Base-by-base conservation (phyloP, 2,888 invertebrate species). In the Drosophila birchii region DNA sequence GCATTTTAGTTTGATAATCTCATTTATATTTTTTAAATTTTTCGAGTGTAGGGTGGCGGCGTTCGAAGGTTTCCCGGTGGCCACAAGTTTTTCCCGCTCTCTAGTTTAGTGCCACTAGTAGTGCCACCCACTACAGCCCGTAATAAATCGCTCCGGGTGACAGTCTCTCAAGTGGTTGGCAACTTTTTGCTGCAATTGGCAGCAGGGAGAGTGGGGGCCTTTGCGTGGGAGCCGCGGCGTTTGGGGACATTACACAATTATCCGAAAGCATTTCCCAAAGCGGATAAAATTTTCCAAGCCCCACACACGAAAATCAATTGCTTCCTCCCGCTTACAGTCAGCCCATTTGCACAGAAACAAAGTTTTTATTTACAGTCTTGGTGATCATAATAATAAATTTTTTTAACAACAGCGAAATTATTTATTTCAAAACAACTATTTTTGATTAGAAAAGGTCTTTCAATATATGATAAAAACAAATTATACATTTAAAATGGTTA, bases 281-380 rank as follows among this genome's bases (percentile, higher is more conserved):
- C 36, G 53, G 57, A 57, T 61, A 67, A 53, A 58, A 71, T 84
- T 83, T 76, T 71, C 74, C 63, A 49, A 26, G 38, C 67, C 76
- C 60, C 73, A 76, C 67, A 76, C 51, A 51, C 57, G 45, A 76
- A 83, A 88, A 88, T 88, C 76, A 83, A 82, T 80, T 86, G 71
- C 68, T 51, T 64, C 70, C 71, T 66, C 49, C 54, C 49, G 39
- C n/a, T 2, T n/a, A 16, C 18, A 29, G 9, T 18, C 29, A 47
- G 29, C 6, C 49, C 26, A 3, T 14, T 2, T 36, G 20, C 51
- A 58, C 58, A 54, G n/a, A 9, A 51, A 26, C 2, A 53, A 36
- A 26, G 14, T 9, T 14, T 14, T 20, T 9, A 51, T 51, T 9
- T 8, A 20, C 3, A 16, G 4, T 18, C 5, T 39, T 18, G 12